These are phyloP conservation scores for Netelia virgata DNA, from an alignment of 2,888 invertebrate species.

Conservation along the genomic window DNA sequence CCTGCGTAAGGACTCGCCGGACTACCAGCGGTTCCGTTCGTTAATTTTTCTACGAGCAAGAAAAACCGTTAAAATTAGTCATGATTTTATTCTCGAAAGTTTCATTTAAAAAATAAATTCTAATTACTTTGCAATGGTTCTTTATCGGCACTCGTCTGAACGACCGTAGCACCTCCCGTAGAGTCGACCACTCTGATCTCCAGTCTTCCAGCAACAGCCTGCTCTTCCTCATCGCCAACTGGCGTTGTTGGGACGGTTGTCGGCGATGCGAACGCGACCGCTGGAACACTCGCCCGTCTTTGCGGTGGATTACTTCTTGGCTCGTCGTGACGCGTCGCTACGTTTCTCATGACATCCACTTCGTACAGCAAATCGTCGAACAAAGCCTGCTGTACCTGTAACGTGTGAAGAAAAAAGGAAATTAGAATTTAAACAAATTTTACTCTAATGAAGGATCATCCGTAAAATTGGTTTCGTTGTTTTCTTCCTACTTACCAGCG, in stretches of 20 bases:
- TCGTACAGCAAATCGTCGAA: conserved; percentile 93
- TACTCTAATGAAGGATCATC: not conserved
- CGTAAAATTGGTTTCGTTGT: not conserved
- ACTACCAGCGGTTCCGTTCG: conserved; percentile 82
- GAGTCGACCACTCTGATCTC: conserved; percentile 90
- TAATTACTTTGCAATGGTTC: conserved; percentile 81
- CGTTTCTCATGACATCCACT: conserved; percentile 93
- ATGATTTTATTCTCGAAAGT: conserved; percentile 7
- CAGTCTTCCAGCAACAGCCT: conserved; percentile 91
- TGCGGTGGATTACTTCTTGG: conserved; percentile 75
- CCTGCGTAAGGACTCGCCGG: conserved; percentile 86
- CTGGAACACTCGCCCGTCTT: conserved; percentile 84
- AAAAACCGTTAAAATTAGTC: not conserved
- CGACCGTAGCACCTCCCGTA: conserved; percentile 82
- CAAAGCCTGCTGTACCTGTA: conserved; percentile 91
- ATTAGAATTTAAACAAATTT: not conserved
- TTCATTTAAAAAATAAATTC: not conserved
- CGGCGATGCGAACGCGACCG: conserved; percentile 76
- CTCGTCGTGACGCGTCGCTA: conserved; percentile 87
- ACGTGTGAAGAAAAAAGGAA: conserved; percentile 14
- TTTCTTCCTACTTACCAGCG: conserved; percentile 85
- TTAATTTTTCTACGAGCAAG: conserved; percentile 78
- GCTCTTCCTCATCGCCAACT: conserved; percentile 85
- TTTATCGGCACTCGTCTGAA: conserved; percentile 83
- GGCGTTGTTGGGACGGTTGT: conserved; percentile 75